Percentiles rank a stretch among this genome's conserved stretches.
phyloP scores from a whole-genome alignment of 2,113 vertebrate genomes.

The Thamnophis sirtalis region DNA sequence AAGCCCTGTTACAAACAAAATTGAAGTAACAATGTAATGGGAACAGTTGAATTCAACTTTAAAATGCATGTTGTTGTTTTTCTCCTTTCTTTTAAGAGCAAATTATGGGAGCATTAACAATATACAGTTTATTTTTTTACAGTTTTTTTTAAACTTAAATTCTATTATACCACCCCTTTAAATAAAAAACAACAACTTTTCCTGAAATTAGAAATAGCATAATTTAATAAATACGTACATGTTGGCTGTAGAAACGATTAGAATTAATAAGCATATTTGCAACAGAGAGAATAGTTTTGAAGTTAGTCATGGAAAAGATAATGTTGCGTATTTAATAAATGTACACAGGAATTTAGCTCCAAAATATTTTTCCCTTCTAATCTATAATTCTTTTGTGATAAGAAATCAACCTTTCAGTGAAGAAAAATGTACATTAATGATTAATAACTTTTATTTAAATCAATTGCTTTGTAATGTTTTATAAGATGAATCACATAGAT shows the following conservation, averaged over 20 bases:
- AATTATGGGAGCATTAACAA: neutral
- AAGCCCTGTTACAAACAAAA: neutral
- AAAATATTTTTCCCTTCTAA: neutral
- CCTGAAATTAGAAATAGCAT: neutral
- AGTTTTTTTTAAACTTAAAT: neutral
- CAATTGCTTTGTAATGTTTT: neutral
- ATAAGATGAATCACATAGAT: neutral
- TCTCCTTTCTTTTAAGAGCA: neutral
- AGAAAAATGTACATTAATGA: neutral
- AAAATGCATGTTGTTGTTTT: neutral
- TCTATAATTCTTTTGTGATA: neutral
- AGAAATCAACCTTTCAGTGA: neutral
- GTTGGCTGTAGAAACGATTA: neutral
- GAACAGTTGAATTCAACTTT: neutral
- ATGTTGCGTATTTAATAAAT: neutral
- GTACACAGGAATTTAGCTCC: neutral
- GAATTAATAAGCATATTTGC: neutral
- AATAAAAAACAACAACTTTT: neutral
- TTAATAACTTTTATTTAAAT: neutral
- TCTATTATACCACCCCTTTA: neutral
- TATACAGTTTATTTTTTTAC: neutral
- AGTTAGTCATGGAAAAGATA: neutral
- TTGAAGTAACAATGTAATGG: neutral
- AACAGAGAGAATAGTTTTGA: neutral
- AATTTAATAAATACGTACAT: neutral